Evolutionary conservation across 23 tunicate species (phyloP), one percentile per base, ranked within the genome.

Genomic region (Halocynthia aurantium): DNA sequence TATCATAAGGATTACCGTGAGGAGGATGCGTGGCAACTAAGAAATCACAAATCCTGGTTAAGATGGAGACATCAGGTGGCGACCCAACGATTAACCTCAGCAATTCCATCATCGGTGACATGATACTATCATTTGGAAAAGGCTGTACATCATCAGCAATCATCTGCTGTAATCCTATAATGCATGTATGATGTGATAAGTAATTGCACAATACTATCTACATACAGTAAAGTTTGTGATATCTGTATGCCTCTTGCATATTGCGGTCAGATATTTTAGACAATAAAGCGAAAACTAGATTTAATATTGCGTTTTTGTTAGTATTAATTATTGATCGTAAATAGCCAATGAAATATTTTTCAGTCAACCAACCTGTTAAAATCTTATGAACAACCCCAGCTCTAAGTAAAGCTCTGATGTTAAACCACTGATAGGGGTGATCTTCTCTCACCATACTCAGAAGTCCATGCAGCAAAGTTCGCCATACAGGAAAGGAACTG

Each of bases 341-440:
- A 17, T 15, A 17, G 64, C n/a, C n/a, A 17, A 15, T 15, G 4
- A 67, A 11, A 20, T 67, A 11, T 10, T 10, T 67, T 54, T 5
- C 53, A 20, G 21, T 68, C 44, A 67, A 70, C 77, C n/a, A n/a
- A 85, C 97, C 90, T 13, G 81, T 87, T 7, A 85, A 75, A 6
- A 91, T 22, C 53, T 71, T 77, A 10, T 86, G 73, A 21, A 95
- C 96, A 51, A 80, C 74, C 11, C 76, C 86, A 21, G 78, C 84
- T 57, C 67, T 69, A 10, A 89, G 71, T 8, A 95, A 84, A 17
- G 84, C 70, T 63, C 85, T 88, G 31, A 76, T 73, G 82, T 95
- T 95, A 78, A 88, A 85, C 85, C 85, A 78, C 71, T 91, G 99
- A 63, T 95, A 85, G 22, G 89, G 85, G 73, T 91, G 97, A 13